Evolutionary conservation across 1,140 invertebrate genomes (phyloP).

Genomic region (Anthonomus grandis): DNA sequence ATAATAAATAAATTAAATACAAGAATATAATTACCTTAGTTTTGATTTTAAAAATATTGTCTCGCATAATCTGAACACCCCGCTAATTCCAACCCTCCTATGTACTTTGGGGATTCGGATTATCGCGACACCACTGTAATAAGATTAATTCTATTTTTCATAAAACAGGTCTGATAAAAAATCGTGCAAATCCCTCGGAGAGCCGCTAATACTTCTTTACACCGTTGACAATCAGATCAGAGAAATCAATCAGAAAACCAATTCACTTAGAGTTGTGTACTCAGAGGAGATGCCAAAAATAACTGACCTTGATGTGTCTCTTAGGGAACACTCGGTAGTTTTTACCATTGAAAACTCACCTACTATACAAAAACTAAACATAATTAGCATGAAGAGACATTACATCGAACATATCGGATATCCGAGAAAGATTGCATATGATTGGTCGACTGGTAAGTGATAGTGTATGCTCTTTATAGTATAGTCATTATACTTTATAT

Average conservation of each 20-base stretch:
- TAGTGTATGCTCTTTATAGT: too few relatives aligned
- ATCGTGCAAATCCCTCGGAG: constrained; percentile 66
- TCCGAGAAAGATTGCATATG: constrained; percentile 68
- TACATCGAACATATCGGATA: constrained; percentile 32
- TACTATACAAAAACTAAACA: constrained; percentile 37
- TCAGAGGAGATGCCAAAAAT: constrained; percentile 49
- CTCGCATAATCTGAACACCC: too few relatives aligned
- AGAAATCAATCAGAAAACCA: constrained; percentile 45
- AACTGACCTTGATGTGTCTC: constrained; percentile 53
- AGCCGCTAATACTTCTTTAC: constrained; percentile 52
- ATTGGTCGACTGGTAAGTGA: constrained; percentile 65
- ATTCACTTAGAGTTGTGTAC: constrained; percentile 47
- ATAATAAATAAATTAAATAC: too few relatives aligned
- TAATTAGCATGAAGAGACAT: constrained; percentile 32
- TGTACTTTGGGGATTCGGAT: too few relatives aligned
- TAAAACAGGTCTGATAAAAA: constrained; percentile 58
- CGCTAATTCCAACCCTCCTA: too few relatives aligned
- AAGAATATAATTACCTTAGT: too few relatives aligned
- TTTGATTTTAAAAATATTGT: too few relatives aligned
- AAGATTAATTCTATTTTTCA: constrained; percentile 1
- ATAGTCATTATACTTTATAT: neutral
- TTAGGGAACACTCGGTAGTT: constrained; percentile 45
- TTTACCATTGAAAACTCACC: constrained; percentile 47
- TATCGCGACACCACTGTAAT: too few relatives aligned
- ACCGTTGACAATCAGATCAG: constrained; percentile 53